phyloP scores from a whole-genome alignment of 2,888 invertebrate species.

The Periphyllus acericola region DNA sequence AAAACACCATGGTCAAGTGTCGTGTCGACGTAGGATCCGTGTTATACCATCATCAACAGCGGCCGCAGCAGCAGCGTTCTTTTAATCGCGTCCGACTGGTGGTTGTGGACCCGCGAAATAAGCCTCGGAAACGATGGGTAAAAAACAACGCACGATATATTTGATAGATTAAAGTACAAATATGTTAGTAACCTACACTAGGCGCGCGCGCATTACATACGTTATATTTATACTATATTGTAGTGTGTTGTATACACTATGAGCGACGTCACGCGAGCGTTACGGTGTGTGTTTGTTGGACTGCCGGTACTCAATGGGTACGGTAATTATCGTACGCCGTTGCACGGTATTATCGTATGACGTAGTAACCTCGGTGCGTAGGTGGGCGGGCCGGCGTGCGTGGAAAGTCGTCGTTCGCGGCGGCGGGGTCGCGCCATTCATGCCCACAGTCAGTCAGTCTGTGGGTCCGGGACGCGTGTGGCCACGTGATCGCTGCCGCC shows the following conservation, averaged over 20 bases:
- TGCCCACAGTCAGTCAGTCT: slow-evolving; percentile 62
- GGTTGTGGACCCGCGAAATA: slow-evolving; percentile 48
- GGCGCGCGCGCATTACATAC: background rate
- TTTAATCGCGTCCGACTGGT: slow-evolving; percentile 44
- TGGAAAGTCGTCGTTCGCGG: slow-evolving; percentile 5
- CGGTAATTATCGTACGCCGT: slow-evolving; percentile 49
- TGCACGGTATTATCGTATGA: slow-evolving; percentile 55
- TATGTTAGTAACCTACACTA: background rate
- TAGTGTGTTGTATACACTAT: background rate
- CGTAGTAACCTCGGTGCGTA: slow-evolving; percentile 39
- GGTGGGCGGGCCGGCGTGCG: slow-evolving; percentile 26
- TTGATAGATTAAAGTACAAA: background rate
- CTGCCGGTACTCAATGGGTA: slow-evolving; percentile 59
- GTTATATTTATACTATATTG: background rate
- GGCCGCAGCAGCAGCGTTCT: background rate
- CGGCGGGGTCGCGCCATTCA: slow-evolving; percentile 51
- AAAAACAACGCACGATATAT: background rate
- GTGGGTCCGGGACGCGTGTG: slow-evolving; percentile 59
- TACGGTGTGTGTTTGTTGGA: slow-evolving; percentile 15
- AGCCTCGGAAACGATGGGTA: slow-evolving; percentile 59
- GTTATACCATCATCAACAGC: slow-evolving; percentile 22
- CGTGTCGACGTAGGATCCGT: slow-evolving; percentile 31
- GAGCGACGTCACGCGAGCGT: slow-evolving; percentile 60
- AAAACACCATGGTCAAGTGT: slow-evolving; percentile 54
- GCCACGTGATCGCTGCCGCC: slow-evolving; percentile 58